Evolutionary conservation across 2,888 invertebrate species (phyloP).

Genomic region (Arge pagana): DNA sequence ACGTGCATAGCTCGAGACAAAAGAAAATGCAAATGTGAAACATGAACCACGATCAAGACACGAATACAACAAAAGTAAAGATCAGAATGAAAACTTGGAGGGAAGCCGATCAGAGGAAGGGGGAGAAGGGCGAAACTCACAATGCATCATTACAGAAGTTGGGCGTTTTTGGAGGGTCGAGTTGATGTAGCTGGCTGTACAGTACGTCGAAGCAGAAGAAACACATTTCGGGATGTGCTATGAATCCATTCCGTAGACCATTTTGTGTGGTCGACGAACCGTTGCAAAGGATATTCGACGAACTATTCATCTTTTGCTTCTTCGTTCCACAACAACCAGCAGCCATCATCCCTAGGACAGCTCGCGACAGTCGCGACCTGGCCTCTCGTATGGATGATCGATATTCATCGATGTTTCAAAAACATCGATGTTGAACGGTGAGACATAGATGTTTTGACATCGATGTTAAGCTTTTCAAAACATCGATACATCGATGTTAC

Average conservation of each 20-base stretch:
- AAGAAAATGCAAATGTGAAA: too few relatives aligned
- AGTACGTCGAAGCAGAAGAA: conserved; percentile 99
- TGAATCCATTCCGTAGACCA: conserved; percentile 62
- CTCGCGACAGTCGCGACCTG: too few relatives aligned
- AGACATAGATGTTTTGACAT: too few relatives aligned
- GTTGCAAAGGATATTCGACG: conserved; percentile 63
- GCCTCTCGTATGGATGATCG: too few relatives aligned
- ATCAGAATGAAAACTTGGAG: conserved; percentile 2
- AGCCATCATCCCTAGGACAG: too few relatives aligned
- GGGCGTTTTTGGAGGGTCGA: conserved; percentile 89
- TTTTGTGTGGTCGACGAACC: conserved; percentile 62
- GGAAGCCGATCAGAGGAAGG: conserved; percentile 2
- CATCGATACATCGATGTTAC: too few relatives aligned
- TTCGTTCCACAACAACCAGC: conserved; percentile 91
- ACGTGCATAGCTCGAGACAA: too few relatives aligned
- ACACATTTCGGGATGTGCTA: conserved; percentile 95
- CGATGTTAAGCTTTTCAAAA: too few relatives aligned
- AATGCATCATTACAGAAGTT: conserved; percentile 93
- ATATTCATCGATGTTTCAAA: too few relatives aligned
- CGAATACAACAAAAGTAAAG: conserved; percentile 9
- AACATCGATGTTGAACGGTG: too few relatives aligned
- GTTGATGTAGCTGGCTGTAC: conserved; percentile 89
- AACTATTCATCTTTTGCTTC: conserved; percentile 86
- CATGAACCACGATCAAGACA: conserved; percentile 10
- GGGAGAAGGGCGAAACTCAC: conserved; percentile 68